Evolutionary conservation across 2,888 invertebrate species (phyloP).

Genomic region (Hyppa rectilinea): DNA sequence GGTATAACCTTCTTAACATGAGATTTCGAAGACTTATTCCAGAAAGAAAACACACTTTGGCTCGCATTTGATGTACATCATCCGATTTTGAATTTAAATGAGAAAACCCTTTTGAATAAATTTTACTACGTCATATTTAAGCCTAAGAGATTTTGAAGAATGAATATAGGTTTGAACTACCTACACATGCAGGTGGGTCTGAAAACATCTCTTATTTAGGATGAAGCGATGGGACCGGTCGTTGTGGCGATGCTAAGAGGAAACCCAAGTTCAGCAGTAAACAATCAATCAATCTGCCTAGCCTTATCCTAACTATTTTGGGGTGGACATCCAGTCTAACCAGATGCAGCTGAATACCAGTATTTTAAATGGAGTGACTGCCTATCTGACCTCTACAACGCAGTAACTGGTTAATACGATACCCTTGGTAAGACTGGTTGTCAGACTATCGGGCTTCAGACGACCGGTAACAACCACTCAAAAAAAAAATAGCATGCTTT

Average conservation of each 20-base stretch:
- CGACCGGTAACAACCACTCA: too few species aligned
- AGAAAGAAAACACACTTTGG: constrained; percentile 13
- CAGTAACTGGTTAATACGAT: too few species aligned
- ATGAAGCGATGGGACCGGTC: neutral
- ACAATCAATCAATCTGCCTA: neutral
- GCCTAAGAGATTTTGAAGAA: neutral
- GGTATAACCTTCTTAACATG: constrained; percentile 20
- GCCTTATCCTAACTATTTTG: too few species aligned
- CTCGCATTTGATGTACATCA: constrained; percentile 8
- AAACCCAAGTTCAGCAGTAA: neutral
- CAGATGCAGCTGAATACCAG: too few species aligned
- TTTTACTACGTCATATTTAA: neutral
- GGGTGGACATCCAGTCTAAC: too few species aligned
- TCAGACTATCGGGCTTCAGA: too few species aligned
- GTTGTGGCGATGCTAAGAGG: neutral
- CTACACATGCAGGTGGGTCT: neutral
- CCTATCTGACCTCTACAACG: too few species aligned
- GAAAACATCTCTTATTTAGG: neutral
- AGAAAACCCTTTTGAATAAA: constrained; percentile 18
- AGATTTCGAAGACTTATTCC: constrained; percentile 8
- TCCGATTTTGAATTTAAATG: constrained; percentile 35
- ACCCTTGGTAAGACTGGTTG: too few species aligned
- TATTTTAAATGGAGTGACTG: too few species aligned
- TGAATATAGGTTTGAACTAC: neutral
- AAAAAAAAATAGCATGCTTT: too few species aligned